Evolutionary conservation across 1,140 invertebrate genomes (phyloP), one percentile per base, ranked within the genome.

Genomic region (Trigoniulus corallinus): DNA sequence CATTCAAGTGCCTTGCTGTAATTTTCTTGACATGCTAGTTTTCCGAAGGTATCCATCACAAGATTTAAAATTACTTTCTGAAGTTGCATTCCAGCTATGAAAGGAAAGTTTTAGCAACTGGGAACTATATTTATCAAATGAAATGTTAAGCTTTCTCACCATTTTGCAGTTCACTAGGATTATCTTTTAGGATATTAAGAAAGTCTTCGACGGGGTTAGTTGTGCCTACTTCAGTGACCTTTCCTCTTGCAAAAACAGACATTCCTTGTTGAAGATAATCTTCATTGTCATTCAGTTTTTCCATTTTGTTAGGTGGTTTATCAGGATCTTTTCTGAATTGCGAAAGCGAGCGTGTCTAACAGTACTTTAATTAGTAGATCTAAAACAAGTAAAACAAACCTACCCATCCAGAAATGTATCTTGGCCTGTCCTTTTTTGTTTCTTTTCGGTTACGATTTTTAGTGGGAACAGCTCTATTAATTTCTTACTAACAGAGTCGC

Each of bases 161-260:
- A 10, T 20, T 7, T 7, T 7, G 7, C 7, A 44, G 24, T 44
- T 44, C 42, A 10, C 21, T 18, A 7, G 29, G 29, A 34, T 44
- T 24, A 18, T 44, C 42, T 24, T 4, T 44, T 7, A 44, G 7
- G 24, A 44, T 44, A 18, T 20, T 4, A 44, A 44, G 3, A 47
- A 66, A 68, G 52, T 67, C 66, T 44, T 65, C 61, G 15, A 66
- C 59, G 22, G 66, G 67, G n/a, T 59, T 65, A 4, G 62, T 60
- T 23, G 63, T 65, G 1, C 67, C 67, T 18, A 68, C 62, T 44
- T 4, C 18, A 7, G 4, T 44, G 12, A 20, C 18, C 42, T 44
- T 44, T 44, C 4, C 42, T 7, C 4, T 24, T 44, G 18, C 42
- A 20, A 18, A 44, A 21, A 7, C 42, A 24, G 4, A 7, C 37